Base-by-base conservation (phyloP, 2,797 vertebrate species). In the Acanthurus tractus region DNA sequence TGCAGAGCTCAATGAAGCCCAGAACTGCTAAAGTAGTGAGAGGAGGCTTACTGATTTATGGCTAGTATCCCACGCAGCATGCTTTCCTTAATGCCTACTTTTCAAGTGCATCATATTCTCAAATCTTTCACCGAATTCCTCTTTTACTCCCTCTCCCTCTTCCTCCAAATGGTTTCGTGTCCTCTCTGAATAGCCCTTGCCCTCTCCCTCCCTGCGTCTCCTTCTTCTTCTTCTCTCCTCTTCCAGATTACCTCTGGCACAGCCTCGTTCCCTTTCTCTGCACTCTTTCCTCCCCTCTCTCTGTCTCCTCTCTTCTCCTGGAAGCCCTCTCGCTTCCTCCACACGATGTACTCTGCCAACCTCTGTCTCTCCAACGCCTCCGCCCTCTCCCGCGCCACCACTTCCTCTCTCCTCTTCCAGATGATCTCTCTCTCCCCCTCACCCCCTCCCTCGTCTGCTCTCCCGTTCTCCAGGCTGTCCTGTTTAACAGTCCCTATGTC, bases 381-480 rank as follows among this genome's bases (percentile, higher is more conserved):
- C 84, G 88, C 93, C 91, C 92, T 92, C 92, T 94, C 93, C 55
- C 94, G 89, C 81, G 88, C 95, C 92, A 95, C 95, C 87, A 95
- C 94, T 91, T 95, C 95, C 94, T 95, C 95, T 80, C 90, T 85
- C 88, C 92, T 90, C 91, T 86, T 94, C 93, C 94, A 95, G 90
- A 94, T 92, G 85, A 94, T 91, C 90, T 82, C 89, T 91, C 89
- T 61, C 89, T 72, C 79, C 92, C 93, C 94, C 93, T 83, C 93
- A 9, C 93, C 92, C 92, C 91, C 86, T 84, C 87, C 91, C 93
- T 88, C 93, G 94, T 91, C 76, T 88, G 94, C 95, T 93, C 94
- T 81, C 79, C 95, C 94, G 94, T 95, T 95, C 95, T 96, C 95
- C 95, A 96, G 95, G 84, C 95, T 96, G 95, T 85, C 95, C 84